A percentile compares a stretch with the other conserved stretches of the same genome.
These are phyloP conservation scores for Helicoverpa armigera DNA, from an alignment of 1,140 invertebrate species.

Conservation along the genomic window DNA sequence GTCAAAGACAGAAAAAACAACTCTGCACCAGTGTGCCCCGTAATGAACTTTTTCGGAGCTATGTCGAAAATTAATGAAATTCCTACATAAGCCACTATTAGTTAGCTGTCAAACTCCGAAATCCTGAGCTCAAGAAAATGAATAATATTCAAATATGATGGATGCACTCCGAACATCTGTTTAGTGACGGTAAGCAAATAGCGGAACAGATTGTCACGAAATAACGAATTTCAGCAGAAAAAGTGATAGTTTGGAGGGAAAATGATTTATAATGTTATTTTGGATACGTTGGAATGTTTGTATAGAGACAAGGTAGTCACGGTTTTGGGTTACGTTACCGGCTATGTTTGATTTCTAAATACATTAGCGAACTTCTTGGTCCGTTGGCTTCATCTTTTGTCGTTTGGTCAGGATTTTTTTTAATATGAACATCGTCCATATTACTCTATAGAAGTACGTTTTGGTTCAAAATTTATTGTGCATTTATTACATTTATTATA, in stretches of 20 bases:
- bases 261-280: conserved; percentile 85
- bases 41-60: conserved; percentile 38
- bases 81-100: conserved; percentile 59
- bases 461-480: too few relatives aligned
- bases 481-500: too few relatives aligned
- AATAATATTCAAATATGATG: conserved; percentile 80
- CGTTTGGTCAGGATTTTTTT: background rate
- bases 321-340: conserved; percentile 64
- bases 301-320: conserved; percentile 59
- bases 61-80: conserved; percentile 50
- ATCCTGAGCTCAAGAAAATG: conserved; percentile 69
- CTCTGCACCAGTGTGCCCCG: too few relatives aligned
- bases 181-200: conserved; percentile 84
- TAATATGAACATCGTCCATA: background rate
- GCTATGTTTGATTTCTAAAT: conserved; percentile 59
- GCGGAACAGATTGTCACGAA: conserved; percentile 85
- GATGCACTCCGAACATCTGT: conserved; percentile 78
- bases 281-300: conserved; percentile 75
- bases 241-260: conserved; percentile 66
- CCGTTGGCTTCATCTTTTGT: conserved; percentile 19
- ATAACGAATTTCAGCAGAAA: conserved; percentile 79
- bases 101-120: conserved; percentile 63
- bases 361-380: conserved; percentile 51
- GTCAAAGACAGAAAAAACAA: background rate
- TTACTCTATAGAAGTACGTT: too few relatives aligned